phyloP scores from a whole-genome alignment of 2,797 vertebrate species.

The Karalla daura region DNA sequence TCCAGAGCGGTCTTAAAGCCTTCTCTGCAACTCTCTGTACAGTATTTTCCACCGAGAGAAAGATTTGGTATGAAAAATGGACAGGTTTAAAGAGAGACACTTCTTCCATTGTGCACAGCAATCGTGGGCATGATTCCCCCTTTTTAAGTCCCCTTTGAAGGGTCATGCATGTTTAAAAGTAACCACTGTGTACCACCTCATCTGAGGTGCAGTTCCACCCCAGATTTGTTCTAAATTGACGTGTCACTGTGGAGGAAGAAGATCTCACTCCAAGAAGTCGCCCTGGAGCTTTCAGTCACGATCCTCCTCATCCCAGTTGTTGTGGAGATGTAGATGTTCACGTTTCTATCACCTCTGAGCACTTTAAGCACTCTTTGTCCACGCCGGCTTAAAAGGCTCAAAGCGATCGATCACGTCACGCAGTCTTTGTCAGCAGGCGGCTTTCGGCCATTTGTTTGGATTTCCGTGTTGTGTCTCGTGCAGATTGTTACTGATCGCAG shows the following conservation, averaged over 20 bases:
- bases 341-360: not conserved
- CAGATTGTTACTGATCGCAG: not conserved
- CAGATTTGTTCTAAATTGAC: not conserved
- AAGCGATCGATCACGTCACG: too few relatives aligned
- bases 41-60: not conserved
- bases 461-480: too few relatives aligned
- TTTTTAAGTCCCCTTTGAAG: not conserved
- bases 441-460: too few relatives aligned
- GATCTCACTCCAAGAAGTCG: not conserved
- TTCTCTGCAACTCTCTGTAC: too few relatives aligned
- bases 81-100: not conserved
- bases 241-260: not conserved
- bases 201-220: not conserved
- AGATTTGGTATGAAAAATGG: not conserved
- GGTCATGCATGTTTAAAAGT: not conserved
- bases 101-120: not conserved
- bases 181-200: not conserved
- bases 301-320: not conserved
- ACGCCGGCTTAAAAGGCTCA: not conserved
- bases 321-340: not conserved
- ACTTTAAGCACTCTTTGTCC: not conserved
- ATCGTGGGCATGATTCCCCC: too few relatives aligned
- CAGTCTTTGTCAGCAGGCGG: too few relatives aligned
- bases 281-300: not conserved
- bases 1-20: too few relatives aligned